Percentiles rank a stretch among this genome's conserved stretches.
Evolutionary conservation across 2,888 invertebrate genomes (phyloP).

Genomic region (Chloroclysta siterata): DNA sequence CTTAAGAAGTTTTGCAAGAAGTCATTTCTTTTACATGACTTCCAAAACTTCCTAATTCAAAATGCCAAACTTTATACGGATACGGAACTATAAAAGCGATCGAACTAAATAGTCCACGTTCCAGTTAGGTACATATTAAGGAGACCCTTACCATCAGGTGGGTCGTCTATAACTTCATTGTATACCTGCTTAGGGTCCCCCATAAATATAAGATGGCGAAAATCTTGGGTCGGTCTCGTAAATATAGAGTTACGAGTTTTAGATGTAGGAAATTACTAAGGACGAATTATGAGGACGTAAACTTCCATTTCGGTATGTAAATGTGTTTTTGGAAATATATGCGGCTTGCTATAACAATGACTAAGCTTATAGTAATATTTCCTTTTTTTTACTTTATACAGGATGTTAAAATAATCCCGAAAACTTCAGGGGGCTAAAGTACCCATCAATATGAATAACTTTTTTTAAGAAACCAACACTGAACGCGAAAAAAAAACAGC

Average conservation of each 20-base stretch:
- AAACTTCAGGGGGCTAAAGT: too few species aligned
- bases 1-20: too few species aligned
- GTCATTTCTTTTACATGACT: too few species aligned
- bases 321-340: neutral
- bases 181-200: conserved; percentile 28
- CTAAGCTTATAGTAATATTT: too few species aligned
- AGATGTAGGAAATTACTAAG: conserved; percentile 24
- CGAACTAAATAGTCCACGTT: conserved; percentile 1
- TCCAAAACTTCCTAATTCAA: too few species aligned
- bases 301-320: neutral
- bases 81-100: neutral
- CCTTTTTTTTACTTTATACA: too few species aligned
- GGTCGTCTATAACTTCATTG: conserved; percentile 28
- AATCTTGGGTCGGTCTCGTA: conserved; percentile 30
- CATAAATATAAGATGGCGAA: conserved; percentile 26
- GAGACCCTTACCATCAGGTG: conserved; percentile 23
- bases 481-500: too few species aligned
- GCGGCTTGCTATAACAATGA: neutral
- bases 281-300: conserved; percentile 19
- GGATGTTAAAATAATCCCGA: too few species aligned
- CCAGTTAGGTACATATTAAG: conserved; percentile 16
- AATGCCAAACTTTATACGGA: neutral
- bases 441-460: too few species aligned
- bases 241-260: conserved; percentile 30
- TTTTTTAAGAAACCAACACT: too few species aligned